phyloP scores from a whole-genome alignment of 2,113 vertebrate species.

The Eolophus roseicapilla region DNA sequence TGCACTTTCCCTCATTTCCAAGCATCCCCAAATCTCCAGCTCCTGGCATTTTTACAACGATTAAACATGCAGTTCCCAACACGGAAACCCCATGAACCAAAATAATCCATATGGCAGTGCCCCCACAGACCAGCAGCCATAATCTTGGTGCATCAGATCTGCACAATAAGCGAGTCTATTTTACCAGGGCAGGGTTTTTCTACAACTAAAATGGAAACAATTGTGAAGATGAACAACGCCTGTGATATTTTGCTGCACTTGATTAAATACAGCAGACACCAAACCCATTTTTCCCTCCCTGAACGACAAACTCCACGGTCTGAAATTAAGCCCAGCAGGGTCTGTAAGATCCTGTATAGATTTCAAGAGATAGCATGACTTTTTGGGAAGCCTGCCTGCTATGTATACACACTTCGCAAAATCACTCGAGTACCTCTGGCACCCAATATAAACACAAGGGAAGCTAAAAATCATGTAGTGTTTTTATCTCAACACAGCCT shows the following conservation, averaged over 20 bases:
- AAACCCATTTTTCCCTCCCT: background rate
- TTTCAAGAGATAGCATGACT: background rate
- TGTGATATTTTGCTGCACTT: slow-evolving; percentile 19
- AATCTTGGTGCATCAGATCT: slow-evolving; percentile 3
- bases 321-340: slow-evolving; percentile 40
- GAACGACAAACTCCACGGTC: slow-evolving; percentile 1
- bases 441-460: slow-evolving; percentile 37
- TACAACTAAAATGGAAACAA: slow-evolving; percentile 21
- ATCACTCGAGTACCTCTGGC: slow-evolving; percentile 43
- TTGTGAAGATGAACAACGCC: background rate
- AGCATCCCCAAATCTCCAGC: background rate
- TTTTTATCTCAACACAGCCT: slow-evolving; percentile 26
- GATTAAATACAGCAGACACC: slow-evolving; percentile 45
- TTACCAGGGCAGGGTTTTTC: background rate
- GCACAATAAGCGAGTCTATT: background rate
- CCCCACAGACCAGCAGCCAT: background rate
- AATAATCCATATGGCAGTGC: background rate
- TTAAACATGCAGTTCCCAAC: background rate
- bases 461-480: background rate
- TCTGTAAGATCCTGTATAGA: background rate
- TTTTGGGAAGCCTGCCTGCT: background rate
- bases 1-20: background rate
- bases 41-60: background rate
- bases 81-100: background rate
- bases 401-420: background rate